These are phyloP conservation scores for Camponotus pennsylvanicus DNA, from an alignment of 1,140 invertebrate genomes.

Conservation along the genomic window DNA sequence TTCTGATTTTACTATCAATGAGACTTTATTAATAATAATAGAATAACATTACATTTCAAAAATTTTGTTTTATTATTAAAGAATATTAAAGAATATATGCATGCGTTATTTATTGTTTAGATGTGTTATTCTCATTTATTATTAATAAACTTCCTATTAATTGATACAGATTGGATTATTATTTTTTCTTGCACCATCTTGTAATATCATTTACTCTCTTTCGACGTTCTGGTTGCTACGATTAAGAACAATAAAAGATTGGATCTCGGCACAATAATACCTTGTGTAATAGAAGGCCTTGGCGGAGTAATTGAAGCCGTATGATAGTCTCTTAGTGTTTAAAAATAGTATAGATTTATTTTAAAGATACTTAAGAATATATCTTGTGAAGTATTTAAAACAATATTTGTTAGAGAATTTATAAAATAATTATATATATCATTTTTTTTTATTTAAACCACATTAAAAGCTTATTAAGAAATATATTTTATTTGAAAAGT, in stretches of 20 bases:
- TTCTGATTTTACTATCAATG: neutral
- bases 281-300: constrained; percentile 42
- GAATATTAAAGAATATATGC: neutral
- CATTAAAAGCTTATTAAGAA: neutral
- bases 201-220: constrained; percentile 6
- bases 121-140: neutral
- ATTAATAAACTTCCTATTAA: neutral
- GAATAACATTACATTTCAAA: neutral
- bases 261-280: constrained; percentile 48
- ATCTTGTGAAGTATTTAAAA: neutral
- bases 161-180: neutral
- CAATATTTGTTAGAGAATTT: neutral
- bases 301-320: constrained; percentile 13
- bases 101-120: neutral
- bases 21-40: neutral
- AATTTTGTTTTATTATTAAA: neutral
- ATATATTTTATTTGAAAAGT: neutral
- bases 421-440: neutral
- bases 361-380: neutral
- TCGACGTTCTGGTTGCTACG: neutral
- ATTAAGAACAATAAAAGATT: constrained; percentile 19
- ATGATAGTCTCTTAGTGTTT: neutral
- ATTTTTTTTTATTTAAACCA: neutral
- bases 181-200: neutral
- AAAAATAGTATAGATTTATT: constrained; percentile 17